A percentile compares a stretch with the other conserved stretches of the same genome.
These are phyloP conservation scores for Diplazon laetatorius DNA, from an alignment of 2,888 invertebrate genomes.

Conservation along the genomic window DNA sequence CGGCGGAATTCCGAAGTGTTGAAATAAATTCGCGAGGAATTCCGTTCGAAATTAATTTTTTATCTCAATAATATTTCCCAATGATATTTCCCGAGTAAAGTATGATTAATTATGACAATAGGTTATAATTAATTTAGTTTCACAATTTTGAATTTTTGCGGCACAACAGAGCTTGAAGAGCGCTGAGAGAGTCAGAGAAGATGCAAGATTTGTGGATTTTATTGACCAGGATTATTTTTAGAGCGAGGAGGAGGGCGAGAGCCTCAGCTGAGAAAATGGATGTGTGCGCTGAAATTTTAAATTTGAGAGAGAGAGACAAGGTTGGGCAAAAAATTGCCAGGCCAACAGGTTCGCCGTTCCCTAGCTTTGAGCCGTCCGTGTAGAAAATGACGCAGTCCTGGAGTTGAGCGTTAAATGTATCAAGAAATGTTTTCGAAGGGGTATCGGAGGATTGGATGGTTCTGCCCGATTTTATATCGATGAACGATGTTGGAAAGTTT, in stretches of 20 bases:
- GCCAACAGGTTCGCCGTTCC: not conserved
- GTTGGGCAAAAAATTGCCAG: constrained; percentile 32
- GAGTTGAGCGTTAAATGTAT: not conserved
- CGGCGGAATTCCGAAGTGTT: too few species aligned
- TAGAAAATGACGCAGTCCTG: constrained; percentile 31
- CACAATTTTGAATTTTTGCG: too few species aligned
- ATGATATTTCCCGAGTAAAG: too few species aligned
- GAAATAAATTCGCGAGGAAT: too few species aligned
- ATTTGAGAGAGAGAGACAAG: constrained; percentile 6
- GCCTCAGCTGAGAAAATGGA: constrained; percentile 58
- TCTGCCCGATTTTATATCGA: constrained; percentile 2
- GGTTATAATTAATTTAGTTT: too few species aligned
- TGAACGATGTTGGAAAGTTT: not conserved
- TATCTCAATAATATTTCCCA: too few species aligned
- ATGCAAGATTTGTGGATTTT: constrained; percentile 11
- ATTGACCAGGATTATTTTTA: constrained; percentile 13
- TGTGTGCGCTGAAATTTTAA: constrained; percentile 17
- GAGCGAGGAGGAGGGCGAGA: constrained; percentile 17
- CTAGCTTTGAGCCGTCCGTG: constrained; percentile 54
- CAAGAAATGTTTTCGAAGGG: not conserved
- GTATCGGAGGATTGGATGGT: not conserved
- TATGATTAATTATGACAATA: too few species aligned
- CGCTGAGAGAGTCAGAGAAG: constrained; percentile 39
- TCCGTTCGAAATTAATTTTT: too few species aligned
- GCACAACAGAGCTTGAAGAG: not conserved